Evolutionary conservation across 2,888 invertebrate species (phyloP).

Genomic region (Drosophila kuntzei): DNA sequence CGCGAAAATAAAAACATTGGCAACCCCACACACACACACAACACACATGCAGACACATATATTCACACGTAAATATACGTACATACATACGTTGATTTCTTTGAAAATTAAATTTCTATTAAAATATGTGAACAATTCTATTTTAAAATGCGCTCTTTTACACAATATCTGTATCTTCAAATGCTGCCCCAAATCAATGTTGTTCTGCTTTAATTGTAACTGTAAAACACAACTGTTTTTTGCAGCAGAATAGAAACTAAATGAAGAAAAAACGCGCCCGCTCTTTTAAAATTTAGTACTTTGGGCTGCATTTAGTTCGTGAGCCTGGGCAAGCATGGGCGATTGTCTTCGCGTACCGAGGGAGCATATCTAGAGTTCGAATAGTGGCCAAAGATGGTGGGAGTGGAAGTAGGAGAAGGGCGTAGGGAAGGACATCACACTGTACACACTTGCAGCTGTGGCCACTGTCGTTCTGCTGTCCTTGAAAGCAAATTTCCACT

Average conservation of each 20-base stretch:
- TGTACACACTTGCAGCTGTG: constrained; percentile 63
- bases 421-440: constrained; percentile 23
- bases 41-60: constrained; percentile 27
- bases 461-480: constrained; percentile 70
- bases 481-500: constrained; percentile 82
- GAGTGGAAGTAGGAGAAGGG: background rate
- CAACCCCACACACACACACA: constrained; percentile 51
- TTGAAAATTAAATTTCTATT: constrained; percentile 65
- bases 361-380: constrained; percentile 46
- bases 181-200: constrained; percentile 12
- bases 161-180: constrained; percentile 18
- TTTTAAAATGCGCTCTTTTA: constrained; percentile 60
- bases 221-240: constrained; percentile 28
- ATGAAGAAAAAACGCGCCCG: constrained; percentile 53
- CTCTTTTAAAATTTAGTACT: constrained; percentile 49
- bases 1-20: constrained; percentile 67
- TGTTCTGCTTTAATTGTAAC: constrained; percentile 23
- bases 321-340: constrained; percentile 47
- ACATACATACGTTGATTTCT: constrained; percentile 33
- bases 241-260: constrained; percentile 18
- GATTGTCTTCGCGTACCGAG: constrained; percentile 33
- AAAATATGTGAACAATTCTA: constrained; percentile 58
- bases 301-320: constrained; percentile 14
- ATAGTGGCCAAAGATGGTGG: constrained; percentile 13
- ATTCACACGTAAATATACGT: constrained; percentile 29